These are phyloP conservation scores for Calameuta filiformis DNA, from an alignment of 2,888 invertebrate genomes.

Conservation along the genomic window DNA sequence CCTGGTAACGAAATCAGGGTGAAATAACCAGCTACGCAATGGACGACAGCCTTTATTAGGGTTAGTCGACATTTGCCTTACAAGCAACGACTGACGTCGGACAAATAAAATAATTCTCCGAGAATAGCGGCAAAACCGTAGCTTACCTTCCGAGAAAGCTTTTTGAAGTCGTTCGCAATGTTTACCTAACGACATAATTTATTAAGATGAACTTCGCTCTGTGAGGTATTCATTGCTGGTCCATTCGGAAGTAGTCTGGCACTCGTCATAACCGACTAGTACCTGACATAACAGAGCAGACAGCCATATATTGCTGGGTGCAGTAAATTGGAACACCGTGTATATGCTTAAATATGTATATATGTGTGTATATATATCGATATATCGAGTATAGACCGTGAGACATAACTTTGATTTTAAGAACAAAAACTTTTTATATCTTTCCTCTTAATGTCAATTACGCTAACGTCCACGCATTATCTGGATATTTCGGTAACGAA, in stretches of 20 bases:
- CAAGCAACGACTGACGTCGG: constrained; percentile 27
- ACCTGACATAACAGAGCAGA: constrained; percentile 34
- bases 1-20: neutral
- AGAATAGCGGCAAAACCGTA: constrained; percentile 46
- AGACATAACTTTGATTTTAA: neutral
- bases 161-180: constrained; percentile 55
- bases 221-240: constrained; percentile 27
- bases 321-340: neutral
- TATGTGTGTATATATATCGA: neutral
- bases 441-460: neutral
- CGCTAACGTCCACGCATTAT: neutral
- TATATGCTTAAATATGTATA: neutral
- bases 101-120: constrained; percentile 51
- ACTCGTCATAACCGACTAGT: constrained; percentile 51
- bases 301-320: constrained; percentile 8
- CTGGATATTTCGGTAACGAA: neutral
- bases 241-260: constrained; percentile 47
- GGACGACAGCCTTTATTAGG: neutral
- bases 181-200: constrained; percentile 57
- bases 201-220: constrained; percentile 50
- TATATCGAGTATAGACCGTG: neutral
- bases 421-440: neutral
- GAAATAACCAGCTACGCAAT: neutral
- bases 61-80: neutral
- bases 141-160: constrained; percentile 54